Conservation (phyloP, 2,888 invertebrate genomes). For the Selenia dentaria region DNA sequence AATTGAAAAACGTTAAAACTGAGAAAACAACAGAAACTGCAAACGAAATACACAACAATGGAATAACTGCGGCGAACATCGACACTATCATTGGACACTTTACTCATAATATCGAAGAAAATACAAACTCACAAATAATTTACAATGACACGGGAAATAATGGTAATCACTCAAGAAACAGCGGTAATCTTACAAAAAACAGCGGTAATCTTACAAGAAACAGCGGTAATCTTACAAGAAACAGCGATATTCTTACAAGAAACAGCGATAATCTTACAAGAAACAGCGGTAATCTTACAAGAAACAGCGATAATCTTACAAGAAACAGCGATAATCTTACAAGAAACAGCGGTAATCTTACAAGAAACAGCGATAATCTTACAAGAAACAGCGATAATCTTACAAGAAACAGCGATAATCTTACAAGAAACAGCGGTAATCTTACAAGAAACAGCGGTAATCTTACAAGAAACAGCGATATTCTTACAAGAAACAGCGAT, state of each 20-base stretch:
- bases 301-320: too few species aligned
- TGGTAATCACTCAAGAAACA: neutral
- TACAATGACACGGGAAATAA: conserved; percentile 1
- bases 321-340: neutral
- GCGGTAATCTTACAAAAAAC: neutral
- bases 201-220: neutral
- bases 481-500: neutral
- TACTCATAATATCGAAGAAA: conserved; percentile 1
- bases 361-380: neutral
- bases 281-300: neutral
- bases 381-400: neutral
- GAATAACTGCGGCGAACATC: conserved; percentile 31
- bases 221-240: conserved; percentile 2
- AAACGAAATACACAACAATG: conserved; percentile 41
- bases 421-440: neutral
- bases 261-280: neutral
- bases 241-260: too few species aligned
- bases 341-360: neutral
- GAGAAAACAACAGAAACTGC: conserved; percentile 33
- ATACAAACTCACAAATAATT: neutral
- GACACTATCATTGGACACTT: conserved; percentile 21
- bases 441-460: neutral
- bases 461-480: neutral
- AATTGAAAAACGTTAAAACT: conserved; percentile 25
- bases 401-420: neutral